Evolutionary conservation across 2,113 vertebrate species (phyloP), one percentile per base, ranked within the genome.

Genomic region (Sigmodon hispidus): DNA sequence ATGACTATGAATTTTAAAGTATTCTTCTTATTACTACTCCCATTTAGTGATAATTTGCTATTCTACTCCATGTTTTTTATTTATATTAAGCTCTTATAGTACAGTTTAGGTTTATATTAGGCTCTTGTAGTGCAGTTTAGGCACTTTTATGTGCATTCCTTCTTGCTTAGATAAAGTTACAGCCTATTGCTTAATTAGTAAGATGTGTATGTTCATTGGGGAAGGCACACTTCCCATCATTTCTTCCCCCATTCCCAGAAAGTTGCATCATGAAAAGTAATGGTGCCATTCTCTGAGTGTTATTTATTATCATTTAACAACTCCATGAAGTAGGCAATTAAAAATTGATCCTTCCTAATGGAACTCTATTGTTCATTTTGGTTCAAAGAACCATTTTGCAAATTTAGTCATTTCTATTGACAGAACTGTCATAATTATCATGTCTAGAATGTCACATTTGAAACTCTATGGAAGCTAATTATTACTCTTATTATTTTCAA

Each of bases 81-180:
- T 96, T 95, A 94, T 63, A 88, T 97, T 92, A 95, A 93, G 70
- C 86, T 95, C 63, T 94, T 88, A 92, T 81, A 85, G 65, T 92
- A 85, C 36, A 92, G 61, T 87, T 95, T 96, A 92, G 45, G 75
- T 97, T 96, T 95, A 94, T 63, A 88, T 97, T 92, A 95, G 92
- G 70, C 86, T 95, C 63, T 94, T 88, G 90, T 81, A 85, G 65
- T 92, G 81, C 36, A 92, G 61, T 87, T 95, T 96, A 92, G 45
- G 75, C 0, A 0, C 80, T 92, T 94, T 93, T 90, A 92, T 96
- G 88, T 89, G 76, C 93, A 94, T 96, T 97, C 85, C 59, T 96
- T 61, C 90, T 95, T 89, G 90, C 92, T 96, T 96, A 95, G 92
- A 96, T 96, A 96, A 96, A 97, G 96, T 96, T 93, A 90, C 40